phyloP scores from a whole-genome alignment of 2,113 vertebrate species.

The Loxodonta africana region DNA sequence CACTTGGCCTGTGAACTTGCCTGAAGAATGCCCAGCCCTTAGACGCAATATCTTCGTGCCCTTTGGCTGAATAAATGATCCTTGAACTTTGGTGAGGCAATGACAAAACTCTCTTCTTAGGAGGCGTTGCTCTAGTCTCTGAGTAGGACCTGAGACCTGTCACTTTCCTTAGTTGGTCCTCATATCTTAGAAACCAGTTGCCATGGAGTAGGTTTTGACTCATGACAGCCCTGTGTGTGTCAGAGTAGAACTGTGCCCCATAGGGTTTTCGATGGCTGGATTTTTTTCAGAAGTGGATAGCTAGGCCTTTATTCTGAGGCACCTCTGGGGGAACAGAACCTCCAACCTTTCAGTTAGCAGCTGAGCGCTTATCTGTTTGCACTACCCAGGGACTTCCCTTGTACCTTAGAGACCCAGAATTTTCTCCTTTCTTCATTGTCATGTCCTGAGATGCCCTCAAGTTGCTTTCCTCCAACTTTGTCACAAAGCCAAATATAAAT shows the following conservation, averaged over 20 bases:
- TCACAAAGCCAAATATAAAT: neutral
- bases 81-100: neutral
- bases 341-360: too few species aligned
- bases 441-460: neutral
- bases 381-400: too few species aligned
- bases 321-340: too few species aligned
- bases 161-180: neutral
- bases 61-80: neutral
- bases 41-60: rapidly evolving
- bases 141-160: rapidly evolving
- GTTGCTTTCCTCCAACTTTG: neutral
- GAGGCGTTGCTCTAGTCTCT: rapidly evolving
- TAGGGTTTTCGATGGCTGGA: too few species aligned
- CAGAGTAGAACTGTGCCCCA: too few species aligned
- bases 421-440: neutral
- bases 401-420: neutral
- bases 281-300: too few species aligned
- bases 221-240: too few species aligned
- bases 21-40: neutral
- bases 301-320: too few species aligned
- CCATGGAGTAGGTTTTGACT: neutral
- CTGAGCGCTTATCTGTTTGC: too few species aligned
- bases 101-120: rapidly evolving
- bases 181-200: neutral
- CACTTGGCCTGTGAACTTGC: neutral